Conservation (phyloP, 2,888 invertebrate genomes). For the Ophion obscuratus region DNA sequence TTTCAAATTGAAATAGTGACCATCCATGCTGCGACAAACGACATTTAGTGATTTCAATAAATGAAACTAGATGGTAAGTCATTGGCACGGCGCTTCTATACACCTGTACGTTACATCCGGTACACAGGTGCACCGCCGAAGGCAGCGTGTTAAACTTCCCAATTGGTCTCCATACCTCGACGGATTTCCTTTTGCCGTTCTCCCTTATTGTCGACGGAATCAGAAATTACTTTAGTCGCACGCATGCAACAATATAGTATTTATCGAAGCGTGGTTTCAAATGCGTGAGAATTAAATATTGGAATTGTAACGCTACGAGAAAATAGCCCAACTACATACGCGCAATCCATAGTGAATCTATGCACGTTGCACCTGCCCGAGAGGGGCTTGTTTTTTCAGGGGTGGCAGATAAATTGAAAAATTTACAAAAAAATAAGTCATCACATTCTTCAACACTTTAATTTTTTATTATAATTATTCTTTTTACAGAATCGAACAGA, state of each 20-base stretch:
- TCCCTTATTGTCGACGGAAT: constrained; percentile 30
- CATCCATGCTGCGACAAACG: neutral
- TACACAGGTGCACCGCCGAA: constrained; percentile 77
- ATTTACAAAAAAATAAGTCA: neutral
- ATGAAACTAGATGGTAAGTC: constrained; percentile 59
- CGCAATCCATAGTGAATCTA: constrained; percentile 1
- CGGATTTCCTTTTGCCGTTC: constrained; percentile 36
- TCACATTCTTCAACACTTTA: neutral
- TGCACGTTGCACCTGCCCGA: constrained; percentile 20
- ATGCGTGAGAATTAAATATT: constrained; percentile 57
- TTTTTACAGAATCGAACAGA: constrained; percentile 89
- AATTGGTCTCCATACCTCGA: constrained; percentile 12
- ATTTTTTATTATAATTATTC: neutral
- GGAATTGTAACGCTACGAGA: constrained; percentile 28
- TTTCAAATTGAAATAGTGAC: neutral
- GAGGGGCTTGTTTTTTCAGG: neutral
- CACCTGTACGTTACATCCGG: constrained; percentile 77
- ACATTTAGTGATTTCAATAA: constrained; percentile 16
- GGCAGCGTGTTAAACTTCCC: constrained; percentile 13
- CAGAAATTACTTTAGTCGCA: constrained; percentile 38
- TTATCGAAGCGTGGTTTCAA: constrained; percentile 73
- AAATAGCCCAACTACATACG: constrained; percentile 33
- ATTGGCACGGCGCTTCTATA: constrained; percentile 69
- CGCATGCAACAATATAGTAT: constrained; percentile 67
- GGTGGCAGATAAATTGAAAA: neutral